Base-by-base conservation (phyloP, 2,113 vertebrate species). In the Melozone crissalis region DNA sequence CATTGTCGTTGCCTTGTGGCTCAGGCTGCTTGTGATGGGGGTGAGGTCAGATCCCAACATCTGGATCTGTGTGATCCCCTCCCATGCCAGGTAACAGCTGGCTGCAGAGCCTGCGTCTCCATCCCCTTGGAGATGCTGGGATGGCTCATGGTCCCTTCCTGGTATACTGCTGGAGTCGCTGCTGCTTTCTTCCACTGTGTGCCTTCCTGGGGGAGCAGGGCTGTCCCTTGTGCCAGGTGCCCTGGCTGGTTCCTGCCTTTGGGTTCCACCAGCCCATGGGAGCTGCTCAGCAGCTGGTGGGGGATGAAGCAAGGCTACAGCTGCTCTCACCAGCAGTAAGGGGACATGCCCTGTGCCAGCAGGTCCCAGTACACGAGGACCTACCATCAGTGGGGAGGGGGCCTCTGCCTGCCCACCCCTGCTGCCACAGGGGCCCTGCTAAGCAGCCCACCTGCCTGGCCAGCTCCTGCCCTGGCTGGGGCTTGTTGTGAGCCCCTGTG, bases 311-410 rank as follows among this genome's bases (percentile, higher is more conserved):
- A 35, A 88, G 44, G 58, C 31, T 66, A 23, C 54, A 52, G 37
- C 19, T 83, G 63, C 49, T 44, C 35, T 85, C 11, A 11, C 44
- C 39, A 2, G 4, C 44, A 15, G 54, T 28, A 13, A 0, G 1
- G 66, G 47, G 66, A 46, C 35, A 10, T 24, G 58, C 12, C 18
- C 23, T 2, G 7, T 24, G 23, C 49, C 2, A 14, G 28, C 26
- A 54, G 61, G 73, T 54, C 37, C 19, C 59, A 44, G 44, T 69
- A 55, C 1, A 3, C 0, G 1, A 67, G 57, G 61, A 87, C 13
- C 21, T 81, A 49, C 27, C 0, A 0, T 52, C 3, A 18, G 31
- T 0, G 0, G 14, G 35, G 9, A 59, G 31, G 18, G 17, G 20
- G 37, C 23, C 35, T 72, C 67, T 88, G 27, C 18, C 49, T 69